Base-by-base conservation (phyloP, 1,140 invertebrate genomes). In the Tribolium castaneum region DNA sequence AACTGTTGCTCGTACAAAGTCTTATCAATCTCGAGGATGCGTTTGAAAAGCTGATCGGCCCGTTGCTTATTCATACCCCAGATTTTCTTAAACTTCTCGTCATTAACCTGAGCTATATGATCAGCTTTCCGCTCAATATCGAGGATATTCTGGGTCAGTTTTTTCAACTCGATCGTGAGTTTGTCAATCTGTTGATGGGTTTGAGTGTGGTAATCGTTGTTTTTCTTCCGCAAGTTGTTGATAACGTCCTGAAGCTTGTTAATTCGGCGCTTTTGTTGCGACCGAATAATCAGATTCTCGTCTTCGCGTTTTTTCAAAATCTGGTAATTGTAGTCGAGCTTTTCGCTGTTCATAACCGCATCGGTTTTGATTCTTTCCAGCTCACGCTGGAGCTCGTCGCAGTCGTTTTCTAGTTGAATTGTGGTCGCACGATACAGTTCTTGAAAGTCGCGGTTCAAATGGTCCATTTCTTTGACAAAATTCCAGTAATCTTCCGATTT, bases 251-350 rank as follows among this genome's bases (percentile, higher is more conserved):
- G 92, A 71, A 96, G 88, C 83, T 94, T 95, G 82, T 95, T 94
- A 1, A 97, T 90, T 83, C 92, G 92, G 7, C 94, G 89, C 83
- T 96, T 96, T 82, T 96, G 95, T 82, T 95, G 92, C 70, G 93
- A 94, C 83, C 93, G 92, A 0, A 96, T 92, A 62, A 95, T 93
- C 0, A 92, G 89, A 85, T 96, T 97, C 86, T 97, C 95, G 76
- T 96, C 94, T 84, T 97, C 95, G 6, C 95, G 89, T 84, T 93
- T 93, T 86, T 95, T 95, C 13, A 97, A 84, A 6, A 97, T 92
- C 87, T 93, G 88, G 83, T 95, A 96, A 87, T 95, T 97, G 81
- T 97, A 97, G 82, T 96, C 94, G 19, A 97, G 87, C 85, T 97
- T 96, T 84, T 97, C 95, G 3, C 92, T 92, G 83, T 97, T 97